A percentile compares a stretch with the other conserved stretches of the same genome.
Evolutionary conservation across 1,140 invertebrate genomes (phyloP).

Genomic region (Bombyx mori): ASM3026992v2 NC_085110.1:312501-313000

Average conservation of each 20-base stretch:
- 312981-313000: slow-evolving; percentile 79
- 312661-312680: too few species aligned
- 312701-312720: too few species aligned
- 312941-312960: slow-evolving; percentile 81
- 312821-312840: too few species aligned
- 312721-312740: too few species aligned
- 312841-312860: not conserved
- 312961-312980: slow-evolving; percentile 85
- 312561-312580: slow-evolving; percentile 76
- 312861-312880: slow-evolving; percentile 3
- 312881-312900: not conserved
- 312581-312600: not conserved
- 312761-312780: too few species aligned
- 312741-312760: too few species aligned
- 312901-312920: slow-evolving; percentile 23
- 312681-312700: too few species aligned
- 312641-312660: too few species aligned
- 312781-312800: too few species aligned
- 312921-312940: slow-evolving; percentile 84
- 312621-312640: too few species aligned
- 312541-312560: slow-evolving; percentile 89
- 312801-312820: too few species aligned
- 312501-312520: slow-evolving; percentile 90
- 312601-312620: too few species aligned
- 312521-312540: slow-evolving; percentile 92